phyloP scores from a whole-genome alignment of 2,797 vertebrate species.

The Rhadinocentrus ornatus region DNA sequence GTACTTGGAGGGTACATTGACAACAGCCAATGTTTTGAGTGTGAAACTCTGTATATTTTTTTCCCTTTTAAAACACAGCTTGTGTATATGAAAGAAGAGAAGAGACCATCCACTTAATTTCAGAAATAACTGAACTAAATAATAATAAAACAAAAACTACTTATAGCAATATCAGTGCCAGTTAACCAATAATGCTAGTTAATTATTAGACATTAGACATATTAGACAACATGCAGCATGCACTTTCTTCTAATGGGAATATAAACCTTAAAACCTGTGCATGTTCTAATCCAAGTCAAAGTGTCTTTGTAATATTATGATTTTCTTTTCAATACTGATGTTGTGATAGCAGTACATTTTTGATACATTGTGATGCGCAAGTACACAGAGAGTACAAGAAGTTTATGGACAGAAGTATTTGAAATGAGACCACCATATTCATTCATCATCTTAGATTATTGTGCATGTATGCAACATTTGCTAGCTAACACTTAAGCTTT shows the following conservation, averaged over 20 bases:
- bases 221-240: no score
- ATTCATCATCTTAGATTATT: not conserved
- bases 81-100: not conserved
- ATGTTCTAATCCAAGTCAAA: no score
- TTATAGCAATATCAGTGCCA: not conserved
- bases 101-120: not conserved
- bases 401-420: no score
- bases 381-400: no score
- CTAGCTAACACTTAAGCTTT: not conserved
- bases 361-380: no score
- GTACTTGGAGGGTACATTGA: not conserved
- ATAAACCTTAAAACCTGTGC: no score
- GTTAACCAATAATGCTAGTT: not conserved
- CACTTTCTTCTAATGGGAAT: no score
- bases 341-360: no score
- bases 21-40: not conserved
- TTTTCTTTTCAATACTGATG: no score
- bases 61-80: not conserved
- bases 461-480: not conserved
- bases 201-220: not conserved
- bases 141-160: no score
- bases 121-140: no score
- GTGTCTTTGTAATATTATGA: no score
- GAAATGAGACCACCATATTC: not conserved
- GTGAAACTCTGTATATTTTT: not conserved